Percentiles rank a stretch among this genome's conserved stretches.
phyloP scores from a whole-genome alignment of 2,797 vertebrate genomes.

The Spatula clypeata region DNA sequence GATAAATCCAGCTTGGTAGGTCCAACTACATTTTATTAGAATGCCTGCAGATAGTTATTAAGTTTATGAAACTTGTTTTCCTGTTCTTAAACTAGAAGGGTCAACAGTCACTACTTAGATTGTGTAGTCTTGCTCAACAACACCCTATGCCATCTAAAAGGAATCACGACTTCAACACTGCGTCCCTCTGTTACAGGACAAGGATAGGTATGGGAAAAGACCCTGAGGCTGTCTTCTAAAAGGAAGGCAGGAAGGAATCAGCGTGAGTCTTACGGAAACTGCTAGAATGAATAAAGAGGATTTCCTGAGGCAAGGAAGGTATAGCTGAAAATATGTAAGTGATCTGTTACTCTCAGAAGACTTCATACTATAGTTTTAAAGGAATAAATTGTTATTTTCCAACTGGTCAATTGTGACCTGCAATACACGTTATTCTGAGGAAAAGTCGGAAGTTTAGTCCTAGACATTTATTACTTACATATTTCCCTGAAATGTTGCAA shows the following conservation, averaged over 20 bases:
- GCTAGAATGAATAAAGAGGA: not conserved
- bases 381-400: not conserved
- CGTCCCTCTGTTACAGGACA: not conserved
- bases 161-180: fast-evolving
- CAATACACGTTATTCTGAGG: not conserved
- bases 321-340: not conserved
- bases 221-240: fast-evolving
- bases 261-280: not conserved
- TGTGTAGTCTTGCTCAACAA: not conserved
- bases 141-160: not conserved
- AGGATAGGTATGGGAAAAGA: not conserved
- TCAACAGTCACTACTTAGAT: not conserved
- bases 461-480: not conserved
- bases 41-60: not conserved
- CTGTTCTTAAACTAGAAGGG: not conserved
- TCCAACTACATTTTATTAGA: not conserved
- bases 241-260: not conserved
- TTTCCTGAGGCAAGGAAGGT: not conserved
- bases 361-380: not conserved
- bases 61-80: not conserved
- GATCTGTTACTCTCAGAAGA: not conserved
- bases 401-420: not conserved
- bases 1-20: not conserved
- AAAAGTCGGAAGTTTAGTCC: not conserved
- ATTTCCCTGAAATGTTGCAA: not conserved